phyloP scores from a whole-genome alignment of 1,140 invertebrate genomes.

The Whitmania pigra region DNA sequence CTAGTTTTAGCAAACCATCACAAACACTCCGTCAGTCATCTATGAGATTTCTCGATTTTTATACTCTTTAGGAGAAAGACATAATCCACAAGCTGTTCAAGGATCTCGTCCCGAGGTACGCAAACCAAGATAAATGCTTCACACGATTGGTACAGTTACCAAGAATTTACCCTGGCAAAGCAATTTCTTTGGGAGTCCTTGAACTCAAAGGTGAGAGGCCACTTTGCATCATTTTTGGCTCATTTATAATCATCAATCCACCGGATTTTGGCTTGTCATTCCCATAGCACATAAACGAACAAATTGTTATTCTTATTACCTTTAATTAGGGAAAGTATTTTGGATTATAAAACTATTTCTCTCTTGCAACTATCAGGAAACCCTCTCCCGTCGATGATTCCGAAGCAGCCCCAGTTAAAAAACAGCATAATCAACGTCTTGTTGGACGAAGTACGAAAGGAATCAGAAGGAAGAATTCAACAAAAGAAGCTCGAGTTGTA shows the following conservation, averaged over 20 bases:
- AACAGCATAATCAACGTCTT: conserved; percentile 33
- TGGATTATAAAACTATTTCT: background rate
- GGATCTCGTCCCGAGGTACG: conserved; percentile 65
- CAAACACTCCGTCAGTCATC: background rate
- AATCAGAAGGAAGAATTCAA: background rate
- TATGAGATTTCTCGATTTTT: conserved; percentile 15
- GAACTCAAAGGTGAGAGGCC: conserved; percentile 56
- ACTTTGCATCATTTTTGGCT: background rate
- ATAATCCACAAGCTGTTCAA: conserved; percentile 82
- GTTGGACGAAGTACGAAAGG: conserved; percentile 29
- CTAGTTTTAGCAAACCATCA: no score
- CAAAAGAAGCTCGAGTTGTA: background rate
- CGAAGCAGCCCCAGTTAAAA: conserved; percentile 21
- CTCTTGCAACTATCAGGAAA: conserved; percentile 28
- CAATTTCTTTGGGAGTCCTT: conserved; percentile 48
- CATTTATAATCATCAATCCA: no score
- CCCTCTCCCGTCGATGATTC: conserved; percentile 31
- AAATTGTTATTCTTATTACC: no score
- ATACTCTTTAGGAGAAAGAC: conserved; percentile 59
- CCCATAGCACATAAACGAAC: no score
- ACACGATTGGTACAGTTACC: conserved; percentile 62
- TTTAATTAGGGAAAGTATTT: no score
- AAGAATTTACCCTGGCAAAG: conserved; percentile 46
- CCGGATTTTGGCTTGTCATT: no score
- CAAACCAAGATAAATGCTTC: conserved; percentile 55